Percentiles rank a stretch among this genome's conserved stretches.
Evolutionary conservation across 1,140 invertebrate species (phyloP).

Genomic region (Oppia nitens): DNA sequence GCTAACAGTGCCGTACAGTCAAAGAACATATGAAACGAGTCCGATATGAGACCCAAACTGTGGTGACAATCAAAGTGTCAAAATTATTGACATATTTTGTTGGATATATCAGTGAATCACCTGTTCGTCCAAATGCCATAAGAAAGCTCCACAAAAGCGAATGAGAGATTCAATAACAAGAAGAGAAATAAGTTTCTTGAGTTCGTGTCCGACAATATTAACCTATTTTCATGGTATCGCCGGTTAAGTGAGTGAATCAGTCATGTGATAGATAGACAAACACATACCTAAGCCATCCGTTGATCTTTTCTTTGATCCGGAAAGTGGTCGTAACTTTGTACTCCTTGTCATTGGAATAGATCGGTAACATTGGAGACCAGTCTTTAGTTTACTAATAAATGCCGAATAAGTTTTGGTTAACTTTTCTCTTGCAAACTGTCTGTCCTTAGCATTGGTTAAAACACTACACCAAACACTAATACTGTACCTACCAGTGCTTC

Average conservation of each 20-base stretch:
- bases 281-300: slow-evolving; percentile 31
- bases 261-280: slow-evolving; percentile 14
- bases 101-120: too few relatives aligned
- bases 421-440: too few relatives aligned
- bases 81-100: too few relatives aligned
- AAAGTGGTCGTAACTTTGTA: slow-evolving; percentile 25
- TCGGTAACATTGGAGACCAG: slow-evolving; percentile 27
- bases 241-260: slow-evolving; percentile 2
- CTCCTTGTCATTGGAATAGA: slow-evolving; percentile 29
- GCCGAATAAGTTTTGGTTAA: slow-evolving; percentile 1
- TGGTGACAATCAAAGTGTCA: too few relatives aligned
- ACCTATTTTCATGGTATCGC: slow-evolving; percentile 32
- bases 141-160: slow-evolving; percentile 86
- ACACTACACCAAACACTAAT: too few relatives aligned
- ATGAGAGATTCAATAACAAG: slow-evolving; percentile 75
- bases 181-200: slow-evolving; percentile 91
- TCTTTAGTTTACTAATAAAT: not conserved
- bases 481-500: too few relatives aligned
- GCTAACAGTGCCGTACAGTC: slow-evolving; percentile 89
- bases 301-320: slow-evolving; percentile 28
- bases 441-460: too few relatives aligned
- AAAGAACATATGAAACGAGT: slow-evolving; percentile 99
- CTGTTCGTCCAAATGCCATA: slow-evolving; percentile 96
- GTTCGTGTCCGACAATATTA: slow-evolving; percentile 80
- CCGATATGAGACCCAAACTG: slow-evolving; percentile 69